Conservation (phyloP, 37 sponge, comb jelly and placozoan species). For the Cladorhizidae sp. region DNA sequence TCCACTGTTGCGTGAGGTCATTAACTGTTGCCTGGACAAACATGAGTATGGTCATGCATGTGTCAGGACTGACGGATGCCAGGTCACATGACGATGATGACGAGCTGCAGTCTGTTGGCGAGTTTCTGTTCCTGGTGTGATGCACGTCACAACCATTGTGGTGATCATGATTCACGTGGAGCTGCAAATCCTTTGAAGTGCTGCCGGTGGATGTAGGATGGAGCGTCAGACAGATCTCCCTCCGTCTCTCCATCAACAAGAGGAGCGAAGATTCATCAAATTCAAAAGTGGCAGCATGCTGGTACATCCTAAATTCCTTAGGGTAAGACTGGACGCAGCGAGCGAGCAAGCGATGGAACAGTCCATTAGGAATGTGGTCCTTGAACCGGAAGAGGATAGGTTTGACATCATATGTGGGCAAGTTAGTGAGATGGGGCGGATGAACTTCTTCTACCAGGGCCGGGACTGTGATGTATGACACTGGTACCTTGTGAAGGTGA, state of each 20-base stretch:
- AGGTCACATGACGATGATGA: background rate
- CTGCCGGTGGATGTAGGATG: slow-evolving; percentile 2
- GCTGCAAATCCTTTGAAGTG: background rate
- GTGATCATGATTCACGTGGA: too few relatives aligned
- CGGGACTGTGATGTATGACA: slow-evolving; percentile 40
- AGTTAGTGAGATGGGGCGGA: slow-evolving; percentile 28
- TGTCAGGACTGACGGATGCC: slow-evolving; percentile 22
- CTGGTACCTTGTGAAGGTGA: background rate
- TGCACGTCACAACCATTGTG: too few relatives aligned
- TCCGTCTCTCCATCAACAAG: slow-evolving; percentile 14
- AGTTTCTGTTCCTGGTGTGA: background rate
- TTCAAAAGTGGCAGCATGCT: slow-evolving; percentile 46
- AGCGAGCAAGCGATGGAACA: slow-evolving; percentile 45
- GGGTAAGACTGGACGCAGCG: slow-evolving; percentile 71
- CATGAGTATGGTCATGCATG: slow-evolving; percentile 67
- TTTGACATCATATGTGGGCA: slow-evolving; percentile 29
- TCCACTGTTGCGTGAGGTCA: slow-evolving; percentile 69
- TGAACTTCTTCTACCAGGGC: slow-evolving; percentile 25
- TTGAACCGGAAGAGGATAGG: slow-evolving; percentile 62
- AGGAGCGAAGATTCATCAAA: slow-evolving; percentile 26
- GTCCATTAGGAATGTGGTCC: slow-evolving; percentile 41
- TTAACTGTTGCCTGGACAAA: slow-evolving; percentile 62
- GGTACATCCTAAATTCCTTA: slow-evolving; percentile 29
- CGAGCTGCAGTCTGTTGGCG: background rate
- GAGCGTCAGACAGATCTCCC: slow-evolving; percentile 31